phyloP scores from a whole-genome alignment of 2,113 vertebrate species.

The Tylochromis polylepis region DNA sequence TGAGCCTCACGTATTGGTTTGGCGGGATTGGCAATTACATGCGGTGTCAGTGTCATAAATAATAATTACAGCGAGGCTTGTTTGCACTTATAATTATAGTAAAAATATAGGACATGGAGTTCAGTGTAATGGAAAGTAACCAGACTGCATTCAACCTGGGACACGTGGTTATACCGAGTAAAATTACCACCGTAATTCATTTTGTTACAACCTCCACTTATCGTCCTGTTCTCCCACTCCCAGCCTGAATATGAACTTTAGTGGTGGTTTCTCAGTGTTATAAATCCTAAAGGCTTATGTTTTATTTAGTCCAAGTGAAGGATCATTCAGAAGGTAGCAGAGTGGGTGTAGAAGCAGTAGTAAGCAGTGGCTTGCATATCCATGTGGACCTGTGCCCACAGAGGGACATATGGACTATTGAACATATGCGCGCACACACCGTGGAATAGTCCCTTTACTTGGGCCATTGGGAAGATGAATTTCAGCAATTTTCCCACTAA shows the following conservation, averaged over 20 bases:
- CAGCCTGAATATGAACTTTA: conserved; percentile 45
- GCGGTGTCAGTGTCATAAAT: conserved; percentile 61
- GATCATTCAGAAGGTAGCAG: conserved; percentile 44
- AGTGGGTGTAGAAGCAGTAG: conserved; percentile 40
- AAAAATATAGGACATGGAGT: conserved; percentile 55
- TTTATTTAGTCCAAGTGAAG: conserved; percentile 62
- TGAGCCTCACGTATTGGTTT: conserved; percentile 23
- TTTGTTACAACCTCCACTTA: conserved; percentile 8
- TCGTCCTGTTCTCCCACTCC: conserved; percentile 10
- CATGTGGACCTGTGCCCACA: neutral
- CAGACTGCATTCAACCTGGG: conserved; percentile 36
- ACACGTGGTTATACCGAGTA: conserved; percentile 58
- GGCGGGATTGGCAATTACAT: conserved; percentile 33
- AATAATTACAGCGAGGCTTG: conserved; percentile 57
- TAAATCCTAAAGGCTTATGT: conserved; percentile 51
- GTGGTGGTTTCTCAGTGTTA: conserved; percentile 21
- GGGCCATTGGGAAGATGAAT: conserved; percentile 50
- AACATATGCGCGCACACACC: neutral
- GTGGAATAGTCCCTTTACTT: conserved; percentile 8
- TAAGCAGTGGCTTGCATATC: conserved; percentile 11
- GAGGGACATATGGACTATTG: neutral
- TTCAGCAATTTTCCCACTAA: conserved; percentile 14
- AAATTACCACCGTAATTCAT: conserved; percentile 66
- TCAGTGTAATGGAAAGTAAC: conserved; percentile 55
- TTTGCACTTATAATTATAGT: conserved; percentile 69